phyloP scores from a whole-genome alignment of 1,140 invertebrate genomes.

The Magallana angulata region DNA sequence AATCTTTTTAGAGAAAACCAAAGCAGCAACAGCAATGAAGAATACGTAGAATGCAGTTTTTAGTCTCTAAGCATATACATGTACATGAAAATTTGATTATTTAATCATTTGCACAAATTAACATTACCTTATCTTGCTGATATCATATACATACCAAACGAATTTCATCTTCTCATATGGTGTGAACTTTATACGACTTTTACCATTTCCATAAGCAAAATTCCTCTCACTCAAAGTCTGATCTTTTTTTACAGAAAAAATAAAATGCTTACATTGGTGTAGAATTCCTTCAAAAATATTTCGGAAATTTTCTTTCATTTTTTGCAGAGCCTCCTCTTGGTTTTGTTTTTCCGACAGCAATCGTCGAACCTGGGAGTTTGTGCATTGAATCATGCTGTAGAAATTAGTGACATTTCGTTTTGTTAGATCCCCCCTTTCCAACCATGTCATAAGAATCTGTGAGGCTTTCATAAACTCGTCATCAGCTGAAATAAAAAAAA shows the following conservation, averaged over 20 bases:
- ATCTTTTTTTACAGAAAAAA: not conserved
- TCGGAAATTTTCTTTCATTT: conserved; percentile 85
- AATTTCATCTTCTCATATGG: not conserved
- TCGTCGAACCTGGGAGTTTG: conserved; percentile 92
- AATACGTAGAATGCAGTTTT: no score
- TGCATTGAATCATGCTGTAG: conserved; percentile 96
- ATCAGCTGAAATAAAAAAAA: conserved; percentile 77
- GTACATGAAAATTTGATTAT: no score
- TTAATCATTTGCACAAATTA: no score
- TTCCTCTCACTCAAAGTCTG: not conserved
- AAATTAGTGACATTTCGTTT: conserved; percentile 93
- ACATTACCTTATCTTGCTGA: not conserved
- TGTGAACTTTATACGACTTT: not conserved
- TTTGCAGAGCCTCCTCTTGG: conserved; percentile 91
- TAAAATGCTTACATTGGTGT: conserved; percentile 74
- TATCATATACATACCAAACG: not conserved
- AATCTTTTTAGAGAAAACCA: no score
- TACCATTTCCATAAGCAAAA: conserved; percentile 22
- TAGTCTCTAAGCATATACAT: no score
- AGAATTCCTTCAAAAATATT: conserved; percentile 72
- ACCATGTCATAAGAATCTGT: conserved; percentile 83
- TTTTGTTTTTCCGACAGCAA: conserved; percentile 90
- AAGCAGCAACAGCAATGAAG: no score
- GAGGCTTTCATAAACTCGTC: conserved; percentile 80
- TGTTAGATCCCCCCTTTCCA: conserved; percentile 94